Evolutionary conservation across 2,113 vertebrate species (phyloP).

Genomic region (Sceloporus undulatus): DNA sequence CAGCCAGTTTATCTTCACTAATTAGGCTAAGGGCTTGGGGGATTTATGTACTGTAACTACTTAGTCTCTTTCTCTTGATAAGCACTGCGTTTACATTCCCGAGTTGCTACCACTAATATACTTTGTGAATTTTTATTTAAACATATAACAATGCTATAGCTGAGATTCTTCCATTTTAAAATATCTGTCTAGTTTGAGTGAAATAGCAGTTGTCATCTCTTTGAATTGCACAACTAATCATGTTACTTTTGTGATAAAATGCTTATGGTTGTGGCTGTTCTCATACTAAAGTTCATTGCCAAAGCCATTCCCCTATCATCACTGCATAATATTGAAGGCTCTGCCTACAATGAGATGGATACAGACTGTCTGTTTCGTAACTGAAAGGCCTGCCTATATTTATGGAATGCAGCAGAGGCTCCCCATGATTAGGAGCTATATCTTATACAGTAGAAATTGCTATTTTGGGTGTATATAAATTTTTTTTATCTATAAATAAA

Average conservation of each 20-base stretch:
- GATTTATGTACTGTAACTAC: conserved; percentile 59
- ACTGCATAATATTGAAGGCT: too few relatives aligned
- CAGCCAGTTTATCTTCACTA: conserved; percentile 70
- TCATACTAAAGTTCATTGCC: too few relatives aligned
- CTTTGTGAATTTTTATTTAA: conserved; percentile 34
- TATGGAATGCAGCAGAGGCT: too few relatives aligned
- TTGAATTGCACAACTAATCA: accelerated
- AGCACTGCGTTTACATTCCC: conserved; percentile 61
- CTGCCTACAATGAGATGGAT: too few relatives aligned
- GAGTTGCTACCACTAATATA: conserved; percentile 42
- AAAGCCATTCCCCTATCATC: too few relatives aligned
- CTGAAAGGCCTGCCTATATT: too few relatives aligned
- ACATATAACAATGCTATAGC: conserved; percentile 23
- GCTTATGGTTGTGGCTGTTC: too few relatives aligned
- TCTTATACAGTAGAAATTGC: too few relatives aligned
- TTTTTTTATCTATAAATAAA: too few relatives aligned
- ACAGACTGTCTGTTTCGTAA: too few relatives aligned
- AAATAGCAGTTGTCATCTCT: not conserved
- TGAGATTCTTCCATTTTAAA: not conserved
- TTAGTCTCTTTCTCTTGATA: conserved; percentile 65
- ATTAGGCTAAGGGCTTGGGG: conserved; percentile 63
- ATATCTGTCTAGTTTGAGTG: not conserved
- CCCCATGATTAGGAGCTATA: too few relatives aligned
- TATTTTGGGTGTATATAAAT: too few relatives aligned
- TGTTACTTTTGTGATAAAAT: not conserved